Percentiles rank a stretch among this genome's conserved stretches.
phyloP scores from a whole-genome alignment of 2,888 invertebrate species.

The Synergus itoensis region DNA sequence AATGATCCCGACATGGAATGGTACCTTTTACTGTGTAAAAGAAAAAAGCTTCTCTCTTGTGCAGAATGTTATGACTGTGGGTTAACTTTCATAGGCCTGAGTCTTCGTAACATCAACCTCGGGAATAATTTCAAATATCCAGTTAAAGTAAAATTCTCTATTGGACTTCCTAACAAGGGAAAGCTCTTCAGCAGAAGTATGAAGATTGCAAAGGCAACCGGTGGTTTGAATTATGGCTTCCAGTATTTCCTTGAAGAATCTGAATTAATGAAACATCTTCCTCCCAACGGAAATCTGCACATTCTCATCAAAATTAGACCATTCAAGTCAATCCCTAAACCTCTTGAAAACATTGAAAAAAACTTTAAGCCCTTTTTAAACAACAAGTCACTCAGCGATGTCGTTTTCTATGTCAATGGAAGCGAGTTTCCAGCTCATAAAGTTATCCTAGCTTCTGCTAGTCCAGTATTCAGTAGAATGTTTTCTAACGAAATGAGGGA shows the following conservation, averaged over 20 bases:
- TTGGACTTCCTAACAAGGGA: slow-evolving; percentile 1
- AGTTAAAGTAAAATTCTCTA: slow-evolving; percentile 4
- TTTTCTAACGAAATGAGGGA: slow-evolving; percentile 18
- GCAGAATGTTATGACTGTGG: slow-evolving; percentile 3
- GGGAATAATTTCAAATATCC: slow-evolving; percentile 4
- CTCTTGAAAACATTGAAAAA: not conserved
- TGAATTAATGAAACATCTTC: not conserved
- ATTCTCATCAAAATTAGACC: not conserved
- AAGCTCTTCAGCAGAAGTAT: slow-evolving; percentile 4
- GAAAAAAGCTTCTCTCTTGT: not conserved
- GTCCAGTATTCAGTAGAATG: slow-evolving; percentile 22
- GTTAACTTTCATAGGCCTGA: not conserved
- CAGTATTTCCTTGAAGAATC: slow-evolving; percentile 8
- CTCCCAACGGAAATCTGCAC: not conserved
- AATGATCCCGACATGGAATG: not conserved
- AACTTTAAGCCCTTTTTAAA: slow-evolving; percentile 18
- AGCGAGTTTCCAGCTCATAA: slow-evolving; percentile 30
- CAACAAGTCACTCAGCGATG: slow-evolving; percentile 6
- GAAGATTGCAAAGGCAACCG: not conserved
- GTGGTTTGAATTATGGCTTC: not conserved
- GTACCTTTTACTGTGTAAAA: not conserved
- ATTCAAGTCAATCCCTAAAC: not conserved
- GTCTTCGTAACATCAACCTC: not conserved
- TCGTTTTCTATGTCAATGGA: not conserved
- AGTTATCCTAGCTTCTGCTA: slow-evolving; percentile 23